Percentiles rank a stretch among this genome's conserved stretches.
phyloP scores from a whole-genome alignment of 2,888 invertebrate species.

The Gerris lacustris region DNA sequence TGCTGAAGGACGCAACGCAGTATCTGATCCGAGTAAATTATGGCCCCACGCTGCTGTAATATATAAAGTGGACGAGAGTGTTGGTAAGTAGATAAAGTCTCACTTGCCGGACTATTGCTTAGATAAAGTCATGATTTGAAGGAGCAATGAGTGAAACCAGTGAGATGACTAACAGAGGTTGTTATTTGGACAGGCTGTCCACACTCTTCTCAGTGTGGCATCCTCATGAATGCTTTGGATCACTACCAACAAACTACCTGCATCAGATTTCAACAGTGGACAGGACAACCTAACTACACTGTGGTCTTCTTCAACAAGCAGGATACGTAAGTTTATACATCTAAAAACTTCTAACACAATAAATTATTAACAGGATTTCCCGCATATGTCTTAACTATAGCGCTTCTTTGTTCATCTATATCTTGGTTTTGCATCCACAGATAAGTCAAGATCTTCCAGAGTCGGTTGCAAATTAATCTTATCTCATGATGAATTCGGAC shows the following conservation, averaged over 20 bases:
- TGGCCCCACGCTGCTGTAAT: conserved; percentile 32
- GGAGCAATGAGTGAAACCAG: too few species aligned
- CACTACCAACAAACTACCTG: conserved; percentile 34
- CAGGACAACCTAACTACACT: conserved; percentile 35
- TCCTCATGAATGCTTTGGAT: conserved; percentile 33
- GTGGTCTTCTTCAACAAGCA: conserved; percentile 32
- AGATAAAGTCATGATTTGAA: background rate
- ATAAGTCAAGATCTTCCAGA: too few species aligned
- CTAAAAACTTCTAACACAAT: background rate
- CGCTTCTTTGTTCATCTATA: too few species aligned
- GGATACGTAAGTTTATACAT: conserved; percentile 30
- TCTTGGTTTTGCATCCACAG: too few species aligned
- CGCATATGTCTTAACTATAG: too few species aligned
- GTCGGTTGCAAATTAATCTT: too few species aligned
- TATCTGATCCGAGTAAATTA: conserved; percentile 26
- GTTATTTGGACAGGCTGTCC: conserved; percentile 30
- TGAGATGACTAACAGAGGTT: too few species aligned
- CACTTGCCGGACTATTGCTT: background rate
- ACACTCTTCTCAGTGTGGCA: conserved; percentile 31
- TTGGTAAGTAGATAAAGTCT: conserved; percentile 28
- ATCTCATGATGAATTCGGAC: too few species aligned
- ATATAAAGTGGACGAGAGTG: conserved; percentile 30
- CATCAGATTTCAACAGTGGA: conserved; percentile 36
- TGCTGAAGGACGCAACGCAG: conserved; percentile 30
- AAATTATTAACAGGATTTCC: background rate